Evolutionary conservation across 2,888 invertebrate species (phyloP).

Genomic region (Uropetala carovei): DNA sequence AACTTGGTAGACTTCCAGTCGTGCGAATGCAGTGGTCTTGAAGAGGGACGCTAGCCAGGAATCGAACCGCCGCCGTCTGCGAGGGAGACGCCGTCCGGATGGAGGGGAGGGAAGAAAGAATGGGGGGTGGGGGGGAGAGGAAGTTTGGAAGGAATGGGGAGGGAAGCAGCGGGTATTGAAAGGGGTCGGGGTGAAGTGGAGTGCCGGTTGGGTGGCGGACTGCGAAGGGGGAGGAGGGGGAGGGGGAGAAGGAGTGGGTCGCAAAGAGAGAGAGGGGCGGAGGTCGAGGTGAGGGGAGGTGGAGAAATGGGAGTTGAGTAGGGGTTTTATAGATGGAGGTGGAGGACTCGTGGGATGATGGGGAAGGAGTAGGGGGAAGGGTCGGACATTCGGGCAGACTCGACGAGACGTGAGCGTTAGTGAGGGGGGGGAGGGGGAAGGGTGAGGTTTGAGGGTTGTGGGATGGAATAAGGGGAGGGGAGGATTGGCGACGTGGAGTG

Average conservation of each 20-base stretch:
- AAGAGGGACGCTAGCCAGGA: conserved; percentile 1
- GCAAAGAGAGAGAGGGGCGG: neutral
- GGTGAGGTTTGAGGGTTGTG: too few relatives aligned
- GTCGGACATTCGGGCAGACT: neutral
- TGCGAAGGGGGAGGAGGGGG: neutral
- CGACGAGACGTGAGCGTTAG: too few relatives aligned
- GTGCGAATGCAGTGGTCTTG: neutral
- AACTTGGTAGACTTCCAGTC: conserved; percentile 58
- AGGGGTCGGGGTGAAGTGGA: neutral
- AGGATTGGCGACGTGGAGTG: neutral
- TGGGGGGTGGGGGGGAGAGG: neutral
- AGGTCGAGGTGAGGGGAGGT: neutral
- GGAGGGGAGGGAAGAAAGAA: neutral
- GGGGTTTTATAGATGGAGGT: neutral
- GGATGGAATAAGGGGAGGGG: neutral
- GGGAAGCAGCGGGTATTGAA: neutral
- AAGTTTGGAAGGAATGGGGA: neutral
- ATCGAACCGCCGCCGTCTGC: conserved; percentile 1
- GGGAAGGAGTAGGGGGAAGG: neutral
- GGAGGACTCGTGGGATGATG: neutral
- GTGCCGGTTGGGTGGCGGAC: neutral
- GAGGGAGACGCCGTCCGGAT: neutral
- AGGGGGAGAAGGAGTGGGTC: neutral
- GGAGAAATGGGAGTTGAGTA: neutral
- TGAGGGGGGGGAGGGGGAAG: too few relatives aligned